Evolutionary conservation across 1,140 invertebrate species (phyloP).

Genomic region (Drosophila carrolli): DNA sequence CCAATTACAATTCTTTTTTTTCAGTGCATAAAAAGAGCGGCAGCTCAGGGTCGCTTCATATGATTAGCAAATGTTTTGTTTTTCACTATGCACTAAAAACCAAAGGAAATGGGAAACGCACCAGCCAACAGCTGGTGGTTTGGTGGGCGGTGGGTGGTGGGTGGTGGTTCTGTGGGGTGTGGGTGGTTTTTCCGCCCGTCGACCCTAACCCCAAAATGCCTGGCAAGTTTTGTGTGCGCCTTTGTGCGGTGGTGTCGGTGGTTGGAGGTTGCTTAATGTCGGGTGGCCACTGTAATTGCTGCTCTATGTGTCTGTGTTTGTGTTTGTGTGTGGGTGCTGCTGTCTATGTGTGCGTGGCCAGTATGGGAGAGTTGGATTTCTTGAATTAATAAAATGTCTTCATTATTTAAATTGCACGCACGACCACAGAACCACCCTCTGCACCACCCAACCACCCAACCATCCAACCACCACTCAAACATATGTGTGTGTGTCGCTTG

Average conservation of each 20-base stretch:
- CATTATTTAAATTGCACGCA: constrained; percentile 83
- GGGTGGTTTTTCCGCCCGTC: background rate
- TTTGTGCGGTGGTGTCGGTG: constrained; percentile 23
- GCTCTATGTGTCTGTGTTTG: constrained; percentile 14
- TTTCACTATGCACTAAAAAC: constrained; percentile 78
- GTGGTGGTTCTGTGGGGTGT: background rate
- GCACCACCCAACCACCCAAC: background rate
- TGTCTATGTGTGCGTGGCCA: constrained; percentile 37
- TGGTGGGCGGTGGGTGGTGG: background rate
- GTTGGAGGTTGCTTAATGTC: constrained; percentile 70
- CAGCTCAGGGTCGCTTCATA: constrained; percentile 47
- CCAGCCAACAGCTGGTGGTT: constrained; percentile 23
- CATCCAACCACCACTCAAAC: constrained; percentile 18
- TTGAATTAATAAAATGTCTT: constrained; percentile 83
- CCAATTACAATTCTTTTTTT: constrained; percentile 2
- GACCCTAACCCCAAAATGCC: constrained; percentile 35
- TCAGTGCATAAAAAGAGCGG: constrained; percentile 10
- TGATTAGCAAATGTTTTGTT: constrained; percentile 82
- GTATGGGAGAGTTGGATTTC: constrained; percentile 74
- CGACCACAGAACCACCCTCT: constrained; percentile 54
- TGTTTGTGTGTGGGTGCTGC: constrained; percentile 25
- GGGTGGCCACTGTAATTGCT: constrained; percentile 68
- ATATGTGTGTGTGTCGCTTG: constrained; percentile 56
- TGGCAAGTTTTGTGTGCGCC: constrained; percentile 36
- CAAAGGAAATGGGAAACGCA: constrained; percentile 45